Evolutionary conservation across 1,140 invertebrate species (phyloP), one percentile per base, ranked within the genome.

Genomic region (Muscidifurax raptorellus): DNA sequence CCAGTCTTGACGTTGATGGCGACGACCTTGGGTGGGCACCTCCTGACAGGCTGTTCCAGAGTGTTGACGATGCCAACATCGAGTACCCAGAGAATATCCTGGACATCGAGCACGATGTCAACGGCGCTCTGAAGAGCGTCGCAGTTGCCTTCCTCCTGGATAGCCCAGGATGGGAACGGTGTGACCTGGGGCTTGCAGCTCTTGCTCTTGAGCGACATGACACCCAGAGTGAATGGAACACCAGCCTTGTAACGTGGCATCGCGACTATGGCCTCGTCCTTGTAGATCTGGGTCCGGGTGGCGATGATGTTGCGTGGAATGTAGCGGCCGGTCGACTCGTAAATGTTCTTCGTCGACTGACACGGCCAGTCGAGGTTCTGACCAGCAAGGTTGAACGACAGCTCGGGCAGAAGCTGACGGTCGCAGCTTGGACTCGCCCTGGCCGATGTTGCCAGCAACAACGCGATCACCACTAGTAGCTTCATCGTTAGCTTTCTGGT

Each of bases 61-160:
- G 95, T 95, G 85, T 96, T 95, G 1, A 95, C 94, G 52, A 96
- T 92, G 59, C 96, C 96, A 66, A 93, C 93, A 87, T 96, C 96
- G 72, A 96, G 91, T 2, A 94, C 93, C 96, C 96, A 96, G 1
- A 96, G 89, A n/a, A 95, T 93, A 84, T 94, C 94, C 88, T 94
- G 90, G 22, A 89, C 87, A 89, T 95, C 95, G 30, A 95, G 85
- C 59, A 90, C 92, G 5, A 95, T 88, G 88, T 96, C 95, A 4
- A 95, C 94, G 13, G 92, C 95, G 13, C 93, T 95, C 84, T 95
- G 95, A 2, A 96, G 86, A 0, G 94, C 94, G 52, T 94, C 90
- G 84, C 95, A 95, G 87, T 94, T 95, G 27, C 94, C 94, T 88
- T 95, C 95, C 84, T 95, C 94, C 87, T 95, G 95, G 32, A 94